Evolutionary conservation across 2,797 vertebrate species (phyloP).

Genomic region (Paedocypris micromegethes): DNA sequence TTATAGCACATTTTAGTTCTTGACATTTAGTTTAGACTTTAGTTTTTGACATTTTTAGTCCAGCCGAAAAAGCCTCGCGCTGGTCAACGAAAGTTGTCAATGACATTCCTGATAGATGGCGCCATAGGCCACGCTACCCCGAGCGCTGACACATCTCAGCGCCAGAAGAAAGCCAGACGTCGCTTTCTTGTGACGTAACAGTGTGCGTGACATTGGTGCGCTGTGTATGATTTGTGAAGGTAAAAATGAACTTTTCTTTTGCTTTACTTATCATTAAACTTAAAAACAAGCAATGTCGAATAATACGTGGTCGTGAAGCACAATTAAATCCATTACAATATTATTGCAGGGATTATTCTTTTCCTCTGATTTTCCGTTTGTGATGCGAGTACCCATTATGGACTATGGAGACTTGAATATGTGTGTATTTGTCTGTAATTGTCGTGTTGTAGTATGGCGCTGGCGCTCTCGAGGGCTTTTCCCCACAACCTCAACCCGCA

Average conservation of each 20-base stretch:
- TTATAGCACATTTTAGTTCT: no score
- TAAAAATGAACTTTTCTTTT: slow-evolving; percentile 2
- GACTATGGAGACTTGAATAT: no score
- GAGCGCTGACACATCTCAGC: background rate
- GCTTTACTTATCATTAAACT: background rate
- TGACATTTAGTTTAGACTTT: no score
- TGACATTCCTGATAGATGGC: background rate
- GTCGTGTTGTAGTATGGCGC: slow-evolving; percentile 34
- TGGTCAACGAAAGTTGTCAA: no score
- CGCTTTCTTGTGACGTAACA: slow-evolving; percentile 10
- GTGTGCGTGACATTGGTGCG: slow-evolving; percentile 23
- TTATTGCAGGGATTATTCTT: no score
- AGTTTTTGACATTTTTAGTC: no score
- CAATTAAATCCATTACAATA: no score
- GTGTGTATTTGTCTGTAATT: background rate
- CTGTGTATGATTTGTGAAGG: slow-evolving; percentile 1
- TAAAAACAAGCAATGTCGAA: no score
- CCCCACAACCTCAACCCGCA: slow-evolving; percentile 38
- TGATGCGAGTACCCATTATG: background rate
- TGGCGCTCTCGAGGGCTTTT: slow-evolving; percentile 7
- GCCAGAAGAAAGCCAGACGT: background rate
- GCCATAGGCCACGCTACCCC: background rate
- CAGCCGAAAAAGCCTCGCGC: no score
- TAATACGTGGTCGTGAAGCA: no score
- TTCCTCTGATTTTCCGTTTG: background rate